phyloP scores from a whole-genome alignment of 2,888 invertebrate species.

The Eurytoma californica region DNA sequence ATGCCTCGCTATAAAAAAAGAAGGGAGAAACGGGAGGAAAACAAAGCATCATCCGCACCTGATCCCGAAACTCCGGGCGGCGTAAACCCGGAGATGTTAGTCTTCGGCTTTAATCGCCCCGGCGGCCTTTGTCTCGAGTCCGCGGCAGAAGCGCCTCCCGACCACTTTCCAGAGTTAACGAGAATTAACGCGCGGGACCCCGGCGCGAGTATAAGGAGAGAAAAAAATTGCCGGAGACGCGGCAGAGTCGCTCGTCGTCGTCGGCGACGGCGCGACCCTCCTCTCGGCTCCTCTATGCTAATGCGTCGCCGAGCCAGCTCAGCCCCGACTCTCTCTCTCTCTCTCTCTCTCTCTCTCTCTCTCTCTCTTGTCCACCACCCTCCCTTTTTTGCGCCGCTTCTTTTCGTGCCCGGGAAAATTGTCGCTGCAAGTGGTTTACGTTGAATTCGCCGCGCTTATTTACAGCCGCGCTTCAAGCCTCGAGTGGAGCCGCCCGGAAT shows the following conservation, averaged over 20 bases:
- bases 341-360: background rate
- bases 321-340: background rate
- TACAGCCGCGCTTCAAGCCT: no score
- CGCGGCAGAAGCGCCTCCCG: conserved; percentile 34
- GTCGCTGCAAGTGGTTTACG: background rate
- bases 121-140: no score
- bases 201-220: background rate
- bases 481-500: no score
- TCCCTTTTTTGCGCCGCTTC: conserved; percentile 10
- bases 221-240: conserved; percentile 22
- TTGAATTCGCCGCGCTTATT: background rate
- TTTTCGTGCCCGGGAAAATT: conserved; percentile 11
- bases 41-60: background rate
- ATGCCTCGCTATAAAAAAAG: background rate
- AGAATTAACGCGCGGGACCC: conserved; percentile 56
- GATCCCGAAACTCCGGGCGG: no score
- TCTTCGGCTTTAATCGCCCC: no score
- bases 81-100: no score
- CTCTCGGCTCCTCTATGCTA: conserved; percentile 36
- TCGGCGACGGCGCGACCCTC: background rate
- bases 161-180: conserved; percentile 56
- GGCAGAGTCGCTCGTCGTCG: conserved; percentile 3
- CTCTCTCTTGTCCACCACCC: background rate
- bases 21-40: background rate
- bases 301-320: conserved; percentile 3